These are phyloP conservation scores for Hymenochirus boettgeri DNA, from an alignment of 2,113 vertebrate species.

Conservation along the genomic window DNA sequence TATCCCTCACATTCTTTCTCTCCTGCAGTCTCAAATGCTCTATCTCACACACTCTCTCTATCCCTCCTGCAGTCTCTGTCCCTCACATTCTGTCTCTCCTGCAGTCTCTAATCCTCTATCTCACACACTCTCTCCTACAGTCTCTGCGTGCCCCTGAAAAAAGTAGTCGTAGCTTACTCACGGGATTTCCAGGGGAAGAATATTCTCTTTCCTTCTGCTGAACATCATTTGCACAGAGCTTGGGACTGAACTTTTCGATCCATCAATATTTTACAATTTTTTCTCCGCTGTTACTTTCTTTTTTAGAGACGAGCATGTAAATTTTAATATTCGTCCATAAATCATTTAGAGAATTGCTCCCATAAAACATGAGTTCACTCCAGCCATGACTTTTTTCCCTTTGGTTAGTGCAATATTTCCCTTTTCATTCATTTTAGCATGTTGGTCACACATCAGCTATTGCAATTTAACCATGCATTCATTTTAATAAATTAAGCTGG, in stretches of 20 bases:
- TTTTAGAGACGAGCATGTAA: neutral
- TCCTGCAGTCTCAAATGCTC: no score
- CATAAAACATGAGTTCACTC: neutral
- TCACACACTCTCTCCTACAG: no score
- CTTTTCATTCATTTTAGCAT: constrained; percentile 3
- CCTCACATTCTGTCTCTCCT: no score
- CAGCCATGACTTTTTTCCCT: neutral
- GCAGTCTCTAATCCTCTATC: no score
- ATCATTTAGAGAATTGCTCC: constrained; percentile 3
- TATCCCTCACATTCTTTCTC: no score
- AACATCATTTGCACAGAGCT: no score
- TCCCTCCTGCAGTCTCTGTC: no score
- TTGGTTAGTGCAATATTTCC: neutral
- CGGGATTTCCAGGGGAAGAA: no score
- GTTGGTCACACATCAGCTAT: constrained; percentile 17
- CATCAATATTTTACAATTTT: constrained; percentile 3
- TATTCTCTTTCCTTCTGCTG: no score
- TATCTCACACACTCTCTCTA: no score
- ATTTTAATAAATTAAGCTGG: constrained; percentile 30
- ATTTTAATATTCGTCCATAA: constrained; percentile 2
- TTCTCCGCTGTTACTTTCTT: neutral
- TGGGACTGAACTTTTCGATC: neutral
- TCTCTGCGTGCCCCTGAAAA: no score
- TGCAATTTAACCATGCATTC: constrained; percentile 18
- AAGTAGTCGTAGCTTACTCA: no score